Conservation (phyloP, 2,888 invertebrate genomes). For the Belgica antarctica region DNA sequence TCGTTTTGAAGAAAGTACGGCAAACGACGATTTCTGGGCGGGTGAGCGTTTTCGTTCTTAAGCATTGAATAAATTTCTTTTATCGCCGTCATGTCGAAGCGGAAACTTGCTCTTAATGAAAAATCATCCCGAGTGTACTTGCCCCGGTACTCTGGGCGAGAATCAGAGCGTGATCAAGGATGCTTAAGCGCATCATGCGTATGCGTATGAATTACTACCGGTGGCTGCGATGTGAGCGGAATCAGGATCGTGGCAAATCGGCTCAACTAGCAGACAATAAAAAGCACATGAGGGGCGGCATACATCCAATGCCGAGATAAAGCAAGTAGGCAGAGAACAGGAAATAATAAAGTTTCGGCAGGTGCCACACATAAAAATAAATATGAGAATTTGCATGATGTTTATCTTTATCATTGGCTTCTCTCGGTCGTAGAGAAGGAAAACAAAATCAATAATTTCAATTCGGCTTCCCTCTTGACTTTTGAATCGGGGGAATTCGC, state of each 20-base stretch:
- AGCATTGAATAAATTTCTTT: neutral
- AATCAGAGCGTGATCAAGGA: neutral
- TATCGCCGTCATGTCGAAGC: no score
- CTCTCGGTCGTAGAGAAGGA: no score
- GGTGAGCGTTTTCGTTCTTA: neutral
- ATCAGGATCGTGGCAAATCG: no score
- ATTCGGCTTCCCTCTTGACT: no score
- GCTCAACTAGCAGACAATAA: neutral
- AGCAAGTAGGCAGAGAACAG: neutral
- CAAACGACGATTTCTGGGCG: no score
- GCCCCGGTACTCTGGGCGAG: no score
- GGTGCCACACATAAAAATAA: conserved; percentile 36
- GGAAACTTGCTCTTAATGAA: no score
- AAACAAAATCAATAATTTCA: neutral
- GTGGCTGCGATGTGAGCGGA: neutral
- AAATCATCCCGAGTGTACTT: neutral
- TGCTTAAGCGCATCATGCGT: neutral
- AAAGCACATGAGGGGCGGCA: neutral
- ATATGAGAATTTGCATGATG: conserved; percentile 36
- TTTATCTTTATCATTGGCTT: conserved; percentile 32
- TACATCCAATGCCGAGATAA: neutral
- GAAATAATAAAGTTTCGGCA: conserved; percentile 38
- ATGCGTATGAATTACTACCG: conserved; percentile 6
- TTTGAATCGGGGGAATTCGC: no score
- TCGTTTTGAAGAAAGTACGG: neutral